phyloP scores from a whole-genome alignment of 2,797 vertebrate genomes.

The Chloroceryle inda region DNA sequence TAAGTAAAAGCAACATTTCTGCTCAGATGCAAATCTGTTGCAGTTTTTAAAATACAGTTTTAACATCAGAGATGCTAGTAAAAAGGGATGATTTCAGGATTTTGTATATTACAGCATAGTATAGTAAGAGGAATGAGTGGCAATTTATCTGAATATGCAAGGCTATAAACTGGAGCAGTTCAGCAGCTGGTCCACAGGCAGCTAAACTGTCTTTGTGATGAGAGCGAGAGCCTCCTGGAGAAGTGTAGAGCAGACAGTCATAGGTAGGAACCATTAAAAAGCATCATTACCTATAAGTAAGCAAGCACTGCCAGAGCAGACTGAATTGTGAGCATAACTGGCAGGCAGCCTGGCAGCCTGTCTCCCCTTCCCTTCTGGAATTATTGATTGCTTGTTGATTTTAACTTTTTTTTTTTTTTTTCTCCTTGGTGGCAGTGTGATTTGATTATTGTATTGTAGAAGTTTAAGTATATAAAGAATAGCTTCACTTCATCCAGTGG shows the following conservation, averaged over 20 bases:
- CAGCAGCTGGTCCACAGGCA: slow-evolving; percentile 56
- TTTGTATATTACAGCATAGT: slow-evolving; percentile 37
- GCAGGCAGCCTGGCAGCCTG: background rate
- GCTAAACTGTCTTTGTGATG: slow-evolving; percentile 35
- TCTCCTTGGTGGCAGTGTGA: background rate
- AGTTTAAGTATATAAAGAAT: background rate
- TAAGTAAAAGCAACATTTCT: background rate
- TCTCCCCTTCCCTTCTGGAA: background rate
- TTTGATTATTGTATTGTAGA: background rate
- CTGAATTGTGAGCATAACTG: background rate
- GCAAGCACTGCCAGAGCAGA: background rate
- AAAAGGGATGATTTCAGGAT: slow-evolving; percentile 10
- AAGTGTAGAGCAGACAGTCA: background rate
- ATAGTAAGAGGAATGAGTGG: slow-evolving; percentile 43
- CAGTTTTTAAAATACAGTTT: slow-evolving; percentile 17
- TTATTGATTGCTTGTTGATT: background rate
- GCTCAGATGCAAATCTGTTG: background rate
- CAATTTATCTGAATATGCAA: slow-evolving; percentile 56
- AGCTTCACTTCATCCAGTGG: background rate
- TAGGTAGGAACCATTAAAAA: background rate
- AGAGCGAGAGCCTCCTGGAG: background rate
- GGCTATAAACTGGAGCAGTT: slow-evolving; percentile 27
- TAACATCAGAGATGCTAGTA: background rate
- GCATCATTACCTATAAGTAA: background rate
- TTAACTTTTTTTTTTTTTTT: background rate